Evolutionary conservation across 2,888 invertebrate species (phyloP), one percentile per base, ranked within the genome.

Genomic region (Linnaemya tessellans): DNA sequence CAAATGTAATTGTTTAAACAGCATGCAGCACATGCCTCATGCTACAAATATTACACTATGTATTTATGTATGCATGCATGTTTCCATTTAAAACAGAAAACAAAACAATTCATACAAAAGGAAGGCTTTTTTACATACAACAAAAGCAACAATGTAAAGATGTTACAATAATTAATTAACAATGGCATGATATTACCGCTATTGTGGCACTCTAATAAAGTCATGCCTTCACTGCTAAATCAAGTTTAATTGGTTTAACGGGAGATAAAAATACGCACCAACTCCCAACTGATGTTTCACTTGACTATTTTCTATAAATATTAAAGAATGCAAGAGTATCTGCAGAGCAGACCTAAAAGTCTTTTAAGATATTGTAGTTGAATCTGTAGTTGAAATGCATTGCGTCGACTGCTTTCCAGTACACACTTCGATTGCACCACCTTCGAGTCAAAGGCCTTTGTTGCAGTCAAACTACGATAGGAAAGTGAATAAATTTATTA

Each of bases 1-100:
- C 88, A 88, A 88, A 86, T 88, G 81, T 82, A 87, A 87, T 87
- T 87, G 87, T 87, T 85, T 82, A 82, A 85, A 70, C 85, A 82
- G 86, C 86, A 80, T 80, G 83, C 71, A 79, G 74, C 86, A 83
- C 79, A 83, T 79, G 85, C 78, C 82, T 41, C 78, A 75, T 78
- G 65, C 49, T 51, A 54, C 60, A 79, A 51, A n/a, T 46, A 67
- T 38, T 46, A 77, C 58, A 43, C 43, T n/a, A 46, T 43, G n/a
- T n/a, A n/a, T n/a, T n/a, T n/a, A n/a, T n/a, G n/a, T n/a, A n/a
- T n/a, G n/a, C n/a, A 60, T 60, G 35, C 18, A 60, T 38, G 35
- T 60, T 10, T 38, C 18, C 60, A 60, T 11, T 38, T 38, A 1
- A 15, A 30, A 51, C 1, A 46, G 15, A 22, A 30, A 5, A 30